A percentile compares a stretch with the other conserved stretches of the same genome.
phyloP scores from a whole-genome alignment of 2,888 invertebrate genomes.

The Dolomedes plantarius region DNA sequence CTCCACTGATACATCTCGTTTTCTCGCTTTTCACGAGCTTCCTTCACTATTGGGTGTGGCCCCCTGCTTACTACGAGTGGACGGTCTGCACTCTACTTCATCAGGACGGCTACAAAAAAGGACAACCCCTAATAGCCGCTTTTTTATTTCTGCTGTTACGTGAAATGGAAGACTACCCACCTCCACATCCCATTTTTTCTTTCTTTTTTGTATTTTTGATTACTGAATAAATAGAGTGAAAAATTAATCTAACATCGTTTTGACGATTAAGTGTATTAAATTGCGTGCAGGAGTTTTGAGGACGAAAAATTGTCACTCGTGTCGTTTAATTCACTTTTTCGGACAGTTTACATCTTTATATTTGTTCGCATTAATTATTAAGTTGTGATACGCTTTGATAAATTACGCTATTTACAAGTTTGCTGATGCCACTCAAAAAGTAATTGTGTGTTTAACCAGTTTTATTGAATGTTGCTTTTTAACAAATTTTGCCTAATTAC shows the following conservation, averaged over 20 bases:
- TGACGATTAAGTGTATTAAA: neutral
- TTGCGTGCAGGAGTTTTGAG: slow-evolving; percentile 13
- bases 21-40: slow-evolving; percentile 47
- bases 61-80: slow-evolving; percentile 45
- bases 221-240: neutral
- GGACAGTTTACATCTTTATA: neutral
- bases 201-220: neutral
- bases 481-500: too few relatives aligned
- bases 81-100: slow-evolving; percentile 37
- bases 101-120: slow-evolving; percentile 29
- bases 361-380: neutral
- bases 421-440: too few relatives aligned
- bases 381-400: too few relatives aligned
- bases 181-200: neutral
- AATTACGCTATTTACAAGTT: too few relatives aligned
- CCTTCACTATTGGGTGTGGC: slow-evolving; percentile 53
- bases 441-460: too few relatives aligned
- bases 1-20: slow-evolving; percentile 63
- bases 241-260: neutral
- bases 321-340: neutral
- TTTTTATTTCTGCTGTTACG: slow-evolving; percentile 17
- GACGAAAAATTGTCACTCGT: neutral
- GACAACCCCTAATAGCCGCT: slow-evolving; percentile 10
- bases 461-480: too few relatives aligned
- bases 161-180: neutral